phyloP scores from a whole-genome alignment of 2,888 invertebrate species.

The Trichogramma evanescens region DNA sequence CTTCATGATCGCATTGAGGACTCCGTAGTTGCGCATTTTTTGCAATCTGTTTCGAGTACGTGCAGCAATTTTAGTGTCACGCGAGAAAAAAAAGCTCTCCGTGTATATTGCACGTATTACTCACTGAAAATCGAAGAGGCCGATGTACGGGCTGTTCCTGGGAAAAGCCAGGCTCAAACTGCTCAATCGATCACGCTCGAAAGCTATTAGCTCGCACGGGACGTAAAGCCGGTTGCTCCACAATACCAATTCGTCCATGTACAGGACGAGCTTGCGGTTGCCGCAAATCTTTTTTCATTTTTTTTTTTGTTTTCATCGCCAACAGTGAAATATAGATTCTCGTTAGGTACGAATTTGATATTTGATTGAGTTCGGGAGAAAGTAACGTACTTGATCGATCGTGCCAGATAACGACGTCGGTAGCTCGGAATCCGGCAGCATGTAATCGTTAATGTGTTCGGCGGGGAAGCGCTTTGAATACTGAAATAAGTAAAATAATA shows the following conservation, averaged over 20 bases:
- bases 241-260: constrained; percentile 1
- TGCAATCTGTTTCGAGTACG: background rate
- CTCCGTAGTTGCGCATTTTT: background rate
- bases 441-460: background rate
- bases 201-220: constrained; percentile 6
- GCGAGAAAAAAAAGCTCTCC: background rate
- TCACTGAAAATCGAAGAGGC: constrained; percentile 9
- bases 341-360: background rate
- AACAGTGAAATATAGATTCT: background rate
- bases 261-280: background rate
- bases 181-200: background rate
- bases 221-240: background rate
- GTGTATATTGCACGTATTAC: background rate
- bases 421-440: background rate
- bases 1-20: background rate
- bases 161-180: constrained; percentile 3
- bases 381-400: background rate
- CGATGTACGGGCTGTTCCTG: constrained; percentile 14
- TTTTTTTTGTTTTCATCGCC: too few relatives aligned
- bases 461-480: background rate
- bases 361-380: background rate
- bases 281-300: background rate
- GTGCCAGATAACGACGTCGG: background rate
- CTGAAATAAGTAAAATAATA: background rate
- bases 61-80: background rate